These are phyloP conservation scores for Anthonomus grandis DNA, from an alignment of 1,140 invertebrate genomes.

Conservation along the genomic window DNA sequence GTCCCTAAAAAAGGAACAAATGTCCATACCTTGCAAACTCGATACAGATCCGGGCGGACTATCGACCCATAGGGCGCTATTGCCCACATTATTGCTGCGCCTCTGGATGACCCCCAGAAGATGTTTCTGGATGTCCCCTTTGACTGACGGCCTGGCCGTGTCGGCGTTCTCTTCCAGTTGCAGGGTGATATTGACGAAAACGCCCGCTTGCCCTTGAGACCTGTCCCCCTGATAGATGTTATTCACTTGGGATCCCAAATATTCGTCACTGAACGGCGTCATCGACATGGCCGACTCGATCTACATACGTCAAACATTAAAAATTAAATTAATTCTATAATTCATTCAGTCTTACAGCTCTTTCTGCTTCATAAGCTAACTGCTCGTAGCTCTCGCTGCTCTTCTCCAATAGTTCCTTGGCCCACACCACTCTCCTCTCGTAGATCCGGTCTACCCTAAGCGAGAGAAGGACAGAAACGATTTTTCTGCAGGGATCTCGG, in stretches of 20 bases:
- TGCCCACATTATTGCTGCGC: slow-evolving; percentile 80
- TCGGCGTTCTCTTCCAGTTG: slow-evolving; percentile 68
- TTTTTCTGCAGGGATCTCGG: slow-evolving; percentile 73
- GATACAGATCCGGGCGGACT: slow-evolving; percentile 61
- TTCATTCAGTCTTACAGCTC: slow-evolving; percentile 64
- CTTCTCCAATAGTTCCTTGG: slow-evolving; percentile 65
- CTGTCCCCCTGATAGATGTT: slow-evolving; percentile 72
- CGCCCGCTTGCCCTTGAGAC: slow-evolving; percentile 62
- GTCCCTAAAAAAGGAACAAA: background rate
- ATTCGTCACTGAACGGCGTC: slow-evolving; percentile 83
- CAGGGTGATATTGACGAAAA: slow-evolving; percentile 82
- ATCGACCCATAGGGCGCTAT: slow-evolving; percentile 79
- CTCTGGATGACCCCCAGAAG: slow-evolving; percentile 78
- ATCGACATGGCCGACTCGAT: slow-evolving; percentile 85
- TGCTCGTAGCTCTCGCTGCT: slow-evolving; percentile 79
- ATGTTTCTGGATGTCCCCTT: slow-evolving; percentile 76
- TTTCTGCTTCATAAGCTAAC: slow-evolving; percentile 76
- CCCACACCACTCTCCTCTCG: slow-evolving; percentile 74
- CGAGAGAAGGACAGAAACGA: slow-evolving; percentile 76
- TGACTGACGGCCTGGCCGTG: slow-evolving; percentile 63
- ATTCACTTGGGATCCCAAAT: slow-evolving; percentile 76
- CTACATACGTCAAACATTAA: slow-evolving; percentile 50
- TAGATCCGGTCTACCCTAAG: slow-evolving; percentile 80
- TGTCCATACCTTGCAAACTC: slow-evolving; percentile 46
- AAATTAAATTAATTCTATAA: slow-evolving; percentile 9